Conservation (phyloP, 2,113 vertebrate species). For the Aramus guarauna region DNA sequence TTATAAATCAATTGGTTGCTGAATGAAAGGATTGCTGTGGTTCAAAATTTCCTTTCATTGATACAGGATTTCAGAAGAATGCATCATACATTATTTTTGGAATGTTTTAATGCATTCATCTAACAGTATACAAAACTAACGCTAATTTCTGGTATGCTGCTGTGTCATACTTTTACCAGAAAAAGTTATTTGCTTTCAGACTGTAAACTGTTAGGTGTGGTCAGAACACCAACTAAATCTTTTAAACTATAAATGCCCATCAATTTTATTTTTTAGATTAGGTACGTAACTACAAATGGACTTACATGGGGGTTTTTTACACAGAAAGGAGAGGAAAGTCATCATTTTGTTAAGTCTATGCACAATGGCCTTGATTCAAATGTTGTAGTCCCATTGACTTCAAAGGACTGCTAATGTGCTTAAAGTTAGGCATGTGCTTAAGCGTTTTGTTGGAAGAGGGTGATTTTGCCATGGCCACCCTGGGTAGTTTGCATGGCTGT, state of each 20-base stretch:
- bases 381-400: not conserved
- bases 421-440: not conserved
- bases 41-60: slow-evolving; percentile 15
- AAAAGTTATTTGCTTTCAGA: not conserved
- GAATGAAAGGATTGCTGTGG: not conserved
- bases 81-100: slow-evolving; percentile 5
- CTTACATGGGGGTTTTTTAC: not conserved
- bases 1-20: not conserved
- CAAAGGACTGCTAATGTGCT: not conserved
- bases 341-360: not conserved
- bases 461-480: not conserved
- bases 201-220: not conserved
- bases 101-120: not conserved
- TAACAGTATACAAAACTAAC: not conserved
- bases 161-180: not conserved
- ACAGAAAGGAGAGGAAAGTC: not conserved
- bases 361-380: not conserved
- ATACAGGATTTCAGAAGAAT: slow-evolving; percentile 5
- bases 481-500: not conserved
- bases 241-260: not conserved
- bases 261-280: not conserved
- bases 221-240: not conserved
- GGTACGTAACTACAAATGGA: not conserved
- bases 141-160: not conserved
- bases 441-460: not conserved